Conservation (phyloP, 2,888 invertebrate genomes). For the Nesidiocoris tenuis region DNA sequence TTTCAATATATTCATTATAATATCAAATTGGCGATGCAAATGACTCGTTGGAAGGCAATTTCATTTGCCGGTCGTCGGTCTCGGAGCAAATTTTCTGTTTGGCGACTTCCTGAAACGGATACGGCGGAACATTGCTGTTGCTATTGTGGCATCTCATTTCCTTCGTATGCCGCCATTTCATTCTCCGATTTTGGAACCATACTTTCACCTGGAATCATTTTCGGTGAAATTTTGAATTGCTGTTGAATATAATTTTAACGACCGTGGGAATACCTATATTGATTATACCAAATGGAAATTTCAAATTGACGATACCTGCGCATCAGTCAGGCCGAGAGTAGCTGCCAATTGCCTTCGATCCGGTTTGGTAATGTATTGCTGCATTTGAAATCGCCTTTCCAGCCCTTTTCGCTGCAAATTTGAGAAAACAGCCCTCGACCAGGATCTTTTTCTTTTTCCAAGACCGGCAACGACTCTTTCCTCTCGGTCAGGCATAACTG, state of each 20-base stretch:
- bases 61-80: neutral
- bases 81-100: constrained; percentile 1
- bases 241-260: too few relatives aligned
- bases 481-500: constrained; percentile 44
- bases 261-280: too few relatives aligned
- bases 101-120: constrained; percentile 61
- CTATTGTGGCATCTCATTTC: constrained; percentile 57
- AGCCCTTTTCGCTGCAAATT: constrained; percentile 91
- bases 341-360: constrained; percentile 89
- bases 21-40: constrained; percentile 5
- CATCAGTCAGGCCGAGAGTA: constrained; percentile 87
- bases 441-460: constrained; percentile 79
- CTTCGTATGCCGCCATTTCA: constrained; percentile 84
- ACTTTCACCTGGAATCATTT: constrained; percentile 71
- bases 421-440: constrained; percentile 94
- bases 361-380: constrained; percentile 94
- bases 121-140: constrained; percentile 60
- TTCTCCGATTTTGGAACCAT: constrained; percentile 89
- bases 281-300: too few relatives aligned
- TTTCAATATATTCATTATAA: too few relatives aligned
- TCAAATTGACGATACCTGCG: too few relatives aligned
- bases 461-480: constrained; percentile 38
- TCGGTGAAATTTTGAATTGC: neutral
- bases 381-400: constrained; percentile 87
- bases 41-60: constrained; percentile 18